These are phyloP conservation scores for Andinoacara biseriatus DNA, from an alignment of 2,113 vertebrate genomes.

Conservation along the genomic window DNA sequence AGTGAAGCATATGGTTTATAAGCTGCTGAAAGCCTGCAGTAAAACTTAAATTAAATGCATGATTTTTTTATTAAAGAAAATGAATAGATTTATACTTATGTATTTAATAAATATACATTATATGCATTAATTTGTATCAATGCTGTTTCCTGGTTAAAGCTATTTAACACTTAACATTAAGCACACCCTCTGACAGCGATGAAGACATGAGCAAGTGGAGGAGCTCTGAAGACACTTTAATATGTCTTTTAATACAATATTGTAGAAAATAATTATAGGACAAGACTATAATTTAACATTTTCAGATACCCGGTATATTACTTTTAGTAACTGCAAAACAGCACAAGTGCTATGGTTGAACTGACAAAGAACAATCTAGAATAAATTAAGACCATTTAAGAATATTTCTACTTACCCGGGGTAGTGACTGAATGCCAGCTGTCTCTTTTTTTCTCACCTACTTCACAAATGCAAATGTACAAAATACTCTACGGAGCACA, in stretches of 20 bases:
- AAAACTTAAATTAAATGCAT: not conserved
- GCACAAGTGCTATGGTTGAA: not conserved
- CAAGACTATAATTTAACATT: not conserved
- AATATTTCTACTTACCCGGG: constrained; percentile 29
- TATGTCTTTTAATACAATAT: not conserved
- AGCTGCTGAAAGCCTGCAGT: not conserved
- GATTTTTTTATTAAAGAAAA: no score
- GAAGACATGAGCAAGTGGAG: accelerated
- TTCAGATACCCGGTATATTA: not conserved
- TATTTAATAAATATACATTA: not conserved
- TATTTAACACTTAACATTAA: not conserved
- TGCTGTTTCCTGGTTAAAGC: not conserved
- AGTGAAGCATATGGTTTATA: not conserved
- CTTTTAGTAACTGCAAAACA: not conserved
- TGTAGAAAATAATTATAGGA: accelerated
- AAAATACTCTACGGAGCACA: not conserved
- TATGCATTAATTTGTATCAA: accelerated
- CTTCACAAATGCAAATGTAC: not conserved
- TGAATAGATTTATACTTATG: no score
- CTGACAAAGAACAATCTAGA: not conserved
- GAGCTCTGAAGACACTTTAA: not conserved
- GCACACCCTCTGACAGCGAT: not conserved
- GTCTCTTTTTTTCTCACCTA: not conserved
- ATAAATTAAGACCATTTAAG: not conserved
- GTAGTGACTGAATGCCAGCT: not conserved